phyloP scores from a whole-genome alignment of 2,797 vertebrate species.

The Sebastes iracundus region DNA sequence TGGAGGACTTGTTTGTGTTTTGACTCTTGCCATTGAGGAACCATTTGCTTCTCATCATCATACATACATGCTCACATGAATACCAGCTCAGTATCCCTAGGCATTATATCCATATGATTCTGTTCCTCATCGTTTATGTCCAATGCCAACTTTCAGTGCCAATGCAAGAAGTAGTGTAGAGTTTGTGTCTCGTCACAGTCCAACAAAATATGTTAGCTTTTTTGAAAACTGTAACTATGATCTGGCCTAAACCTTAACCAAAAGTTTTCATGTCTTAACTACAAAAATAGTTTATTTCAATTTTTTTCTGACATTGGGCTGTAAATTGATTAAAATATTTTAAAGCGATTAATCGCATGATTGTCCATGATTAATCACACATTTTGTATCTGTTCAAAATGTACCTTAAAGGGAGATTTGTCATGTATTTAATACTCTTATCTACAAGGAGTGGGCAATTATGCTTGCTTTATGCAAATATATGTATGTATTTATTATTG shows the following conservation, averaged over 20 bases:
- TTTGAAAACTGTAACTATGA: neutral
- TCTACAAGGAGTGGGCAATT: fast-evolving
- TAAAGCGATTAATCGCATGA: fast-evolving
- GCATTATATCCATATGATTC: neutral
- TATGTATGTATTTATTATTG: too few species aligned
- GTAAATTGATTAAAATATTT: too few species aligned
- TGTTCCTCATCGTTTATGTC: neutral
- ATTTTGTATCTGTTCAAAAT: too few species aligned
- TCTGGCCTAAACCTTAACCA: neutral
- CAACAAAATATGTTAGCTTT: neutral
- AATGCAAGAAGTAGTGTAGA: neutral
- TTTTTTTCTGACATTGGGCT: neutral
- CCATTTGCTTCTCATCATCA: neutral
- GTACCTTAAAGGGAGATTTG: too few species aligned
- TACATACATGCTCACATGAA: neutral
- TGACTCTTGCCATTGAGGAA: neutral
- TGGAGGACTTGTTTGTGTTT: neutral
- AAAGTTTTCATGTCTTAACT: neutral
- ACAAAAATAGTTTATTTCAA: neutral
- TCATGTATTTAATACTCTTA: too few species aligned
- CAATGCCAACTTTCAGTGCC: neutral
- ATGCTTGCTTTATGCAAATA: too few species aligned
- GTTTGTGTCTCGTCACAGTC: neutral
- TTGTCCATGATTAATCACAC: too few species aligned
- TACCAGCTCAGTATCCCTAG: neutral